A percentile compares a stretch with the other conserved stretches of the same genome.
Conservation (phyloP, 2,113 vertebrate genomes). For the Myotis yumanensis region DNA sequence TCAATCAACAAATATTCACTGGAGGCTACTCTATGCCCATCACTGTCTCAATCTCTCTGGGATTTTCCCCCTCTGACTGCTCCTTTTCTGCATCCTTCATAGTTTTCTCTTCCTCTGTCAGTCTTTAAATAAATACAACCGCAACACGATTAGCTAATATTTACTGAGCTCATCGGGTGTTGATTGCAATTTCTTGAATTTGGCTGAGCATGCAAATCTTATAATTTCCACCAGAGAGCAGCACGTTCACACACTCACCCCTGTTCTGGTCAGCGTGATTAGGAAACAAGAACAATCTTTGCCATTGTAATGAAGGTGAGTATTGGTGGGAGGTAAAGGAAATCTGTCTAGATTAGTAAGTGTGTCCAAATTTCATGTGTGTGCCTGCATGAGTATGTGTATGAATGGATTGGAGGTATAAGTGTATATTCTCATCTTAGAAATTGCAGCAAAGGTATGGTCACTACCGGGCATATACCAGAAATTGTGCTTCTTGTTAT, state of each 20-base stretch:
- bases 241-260: not conserved
- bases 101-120: not conserved
- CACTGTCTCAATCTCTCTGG: not conserved
- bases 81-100: not conserved
- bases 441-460: not conserved
- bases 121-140: not conserved
- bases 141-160: not conserved
- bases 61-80: not conserved
- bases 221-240: conserved; percentile 40
- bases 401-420: not conserved
- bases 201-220: not conserved
- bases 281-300: not conserved
- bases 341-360: not conserved
- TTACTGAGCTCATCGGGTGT: not conserved
- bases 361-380: not conserved
- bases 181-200: not conserved
- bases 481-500: not conserved
- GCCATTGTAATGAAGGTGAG: too few species aligned
- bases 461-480: not conserved
- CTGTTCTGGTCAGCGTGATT: not conserved
- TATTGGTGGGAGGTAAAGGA: not conserved
- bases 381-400: too few species aligned
- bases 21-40: not conserved
- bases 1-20: not conserved
- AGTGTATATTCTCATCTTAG: not conserved